These are phyloP conservation scores for Aproaerema taeniolella DNA, from an alignment of 2,888 invertebrate genomes.

Conservation along the genomic window DNA sequence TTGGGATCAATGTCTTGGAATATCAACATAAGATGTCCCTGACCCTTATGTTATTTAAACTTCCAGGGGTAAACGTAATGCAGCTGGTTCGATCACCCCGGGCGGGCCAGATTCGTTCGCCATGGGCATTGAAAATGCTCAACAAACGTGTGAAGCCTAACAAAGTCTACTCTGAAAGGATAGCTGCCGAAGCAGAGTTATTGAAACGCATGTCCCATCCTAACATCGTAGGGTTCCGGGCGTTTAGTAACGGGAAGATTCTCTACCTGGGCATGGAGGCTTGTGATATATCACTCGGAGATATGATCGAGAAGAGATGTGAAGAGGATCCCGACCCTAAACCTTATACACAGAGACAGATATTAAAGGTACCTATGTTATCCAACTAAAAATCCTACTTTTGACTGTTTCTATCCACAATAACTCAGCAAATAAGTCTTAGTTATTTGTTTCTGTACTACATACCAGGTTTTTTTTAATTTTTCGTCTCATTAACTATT, in stretches of 20 bases:
- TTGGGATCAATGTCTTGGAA: too few species aligned
- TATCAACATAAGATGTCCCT: too few species aligned
- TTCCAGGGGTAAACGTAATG: slow-evolving; percentile 85
- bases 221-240: slow-evolving; percentile 88
- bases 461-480: too few species aligned
- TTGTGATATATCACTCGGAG: slow-evolving; percentile 83
- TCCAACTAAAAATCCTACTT: too few species aligned
- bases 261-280: slow-evolving; percentile 88
- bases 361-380: slow-evolving; percentile 80
- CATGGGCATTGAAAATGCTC: slow-evolving; percentile 91
- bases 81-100: slow-evolving; percentile 84
- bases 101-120: slow-evolving; percentile 82
- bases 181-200: slow-evolving; percentile 84
- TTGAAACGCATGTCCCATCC: slow-evolving; percentile 84
- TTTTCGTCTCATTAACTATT: too few species aligned
- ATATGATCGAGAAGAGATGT: slow-evolving; percentile 82
- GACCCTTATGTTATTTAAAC: too few species aligned
- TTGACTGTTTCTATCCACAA: too few species aligned
- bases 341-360: slow-evolving; percentile 79
- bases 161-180: slow-evolving; percentile 69
- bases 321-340: slow-evolving; percentile 75
- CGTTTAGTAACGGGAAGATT: slow-evolving; percentile 69
- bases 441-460: too few species aligned
- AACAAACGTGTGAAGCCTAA: slow-evolving; percentile 68
- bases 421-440: too few species aligned